Evolutionary conservation across 2,113 vertebrate genomes (phyloP).

Genomic region (Cavia porcellus): DNA sequence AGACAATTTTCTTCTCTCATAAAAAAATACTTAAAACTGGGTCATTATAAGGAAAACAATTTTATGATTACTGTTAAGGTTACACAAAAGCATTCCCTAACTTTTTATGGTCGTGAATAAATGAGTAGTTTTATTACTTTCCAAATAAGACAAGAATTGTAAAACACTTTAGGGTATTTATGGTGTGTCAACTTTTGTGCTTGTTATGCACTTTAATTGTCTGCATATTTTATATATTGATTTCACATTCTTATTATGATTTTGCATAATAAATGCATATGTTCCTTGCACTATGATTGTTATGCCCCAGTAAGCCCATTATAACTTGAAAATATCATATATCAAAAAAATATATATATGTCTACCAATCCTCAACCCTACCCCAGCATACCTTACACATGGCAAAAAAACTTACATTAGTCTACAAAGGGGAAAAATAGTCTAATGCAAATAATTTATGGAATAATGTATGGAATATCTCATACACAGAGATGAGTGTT

Average conservation of each 20-base stretch:
- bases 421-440: background rate
- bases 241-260: background rate
- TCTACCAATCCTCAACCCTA: background rate
- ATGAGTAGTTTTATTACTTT: conserved; percentile 2
- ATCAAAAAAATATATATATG: background rate
- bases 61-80: background rate
- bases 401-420: background rate
- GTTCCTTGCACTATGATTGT: background rate
- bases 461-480: background rate
- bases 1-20: background rate
- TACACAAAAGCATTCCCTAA: background rate
- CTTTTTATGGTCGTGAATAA: background rate
- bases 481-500: background rate
- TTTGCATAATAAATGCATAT: background rate
- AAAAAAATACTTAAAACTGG: background rate
- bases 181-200: background rate
- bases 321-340: background rate
- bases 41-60: background rate
- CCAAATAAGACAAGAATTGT: background rate
- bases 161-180: background rate
- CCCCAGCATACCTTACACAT: background rate
- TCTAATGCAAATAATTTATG: background rate
- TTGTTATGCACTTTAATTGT: background rate
- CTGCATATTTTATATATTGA: background rate
- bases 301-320: background rate